Evolutionary conservation across 2,797 vertebrate genomes (phyloP), one percentile per base, ranked within the genome.

Genomic region (Chanos chanos): DNA sequence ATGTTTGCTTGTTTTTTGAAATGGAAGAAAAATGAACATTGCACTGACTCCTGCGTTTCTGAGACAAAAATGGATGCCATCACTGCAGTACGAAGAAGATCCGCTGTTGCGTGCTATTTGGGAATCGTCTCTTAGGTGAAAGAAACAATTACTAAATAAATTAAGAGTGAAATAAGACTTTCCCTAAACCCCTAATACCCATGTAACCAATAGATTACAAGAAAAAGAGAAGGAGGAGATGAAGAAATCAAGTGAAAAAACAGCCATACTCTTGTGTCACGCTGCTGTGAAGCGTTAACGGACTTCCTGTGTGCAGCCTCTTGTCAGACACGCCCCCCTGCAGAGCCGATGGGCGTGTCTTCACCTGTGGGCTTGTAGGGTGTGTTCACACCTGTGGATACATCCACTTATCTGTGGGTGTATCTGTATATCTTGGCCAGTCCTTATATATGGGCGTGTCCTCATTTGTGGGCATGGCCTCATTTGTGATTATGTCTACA

Each of bases 191-290:
- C 57, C 58, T 60, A 68, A 40, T 68, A 68, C 62, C 65, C 49
- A 47, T 63, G 73, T 61, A 73, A 66, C 44, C 48, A 61, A 70
- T 52, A 31, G 52, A 62, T 28, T 54, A 52, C 9, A 54, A 61
- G 45, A 22, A 41, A 50, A 52, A 36, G 22, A 4, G 10, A 61
- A 19, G 21, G 41, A 63, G 60, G 36, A 43, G 37, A 65, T 37
- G 27, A 24, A 57, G 57, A 44, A 75, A 74, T 73, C 75, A 70
- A 58, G 78, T 80, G 86, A 90, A 89, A n/a, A 80, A 87, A 89
- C 83, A 92, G 89, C 88, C 89, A 89, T 91, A 88, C 71, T 62
- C 58, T 83, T 80, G 76, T 87, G 84, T 85, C 81, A 82, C 85
- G 85, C 85, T 81, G 64, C 79, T 81, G 80, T 52, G 77, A 81